Evolutionary conservation across 2,888 invertebrate species (phyloP).

Genomic region (Theretra japonica): DNA sequence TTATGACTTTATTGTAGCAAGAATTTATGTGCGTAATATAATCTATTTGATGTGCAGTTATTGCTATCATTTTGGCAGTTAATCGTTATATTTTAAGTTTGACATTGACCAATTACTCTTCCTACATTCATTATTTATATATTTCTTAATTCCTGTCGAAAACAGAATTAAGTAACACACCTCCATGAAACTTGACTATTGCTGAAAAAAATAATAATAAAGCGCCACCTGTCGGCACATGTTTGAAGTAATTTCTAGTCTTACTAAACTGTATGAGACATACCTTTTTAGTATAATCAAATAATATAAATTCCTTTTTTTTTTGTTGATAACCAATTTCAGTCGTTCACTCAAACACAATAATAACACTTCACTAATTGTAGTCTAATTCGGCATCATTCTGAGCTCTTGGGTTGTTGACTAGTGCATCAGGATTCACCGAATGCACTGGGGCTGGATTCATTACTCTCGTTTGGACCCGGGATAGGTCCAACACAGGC

Average conservation of each 20-base stretch:
- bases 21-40: background rate
- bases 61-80: background rate
- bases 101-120: background rate
- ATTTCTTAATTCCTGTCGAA: too few species aligned
- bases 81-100: background rate
- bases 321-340: background rate
- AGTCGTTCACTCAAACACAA: background rate
- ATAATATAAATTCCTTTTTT: slow-evolving; percentile 12
- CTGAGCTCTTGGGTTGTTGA: slow-evolving; percentile 52
- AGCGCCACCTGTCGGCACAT: slow-evolving; percentile 1
- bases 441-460: slow-evolving; percentile 49
- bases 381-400: slow-evolving; percentile 57
- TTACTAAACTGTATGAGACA: background rate
- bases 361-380: slow-evolving; percentile 29
- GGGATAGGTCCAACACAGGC: slow-evolving; percentile 65
- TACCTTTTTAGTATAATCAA: background rate
- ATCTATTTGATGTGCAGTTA: background rate
- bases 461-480: slow-evolving; percentile 51
- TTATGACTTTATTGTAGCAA: background rate
- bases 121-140: background rate
- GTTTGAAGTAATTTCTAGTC: background rate
- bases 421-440: slow-evolving; percentile 51
- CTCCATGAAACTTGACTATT: background rate
- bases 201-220: background rate
- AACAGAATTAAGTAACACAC: background rate